Percentiles rank a stretch among this genome's conserved stretches.
Conservation (phyloP, 1,140 invertebrate species). For the Drosophila subpulchrella region DNA sequence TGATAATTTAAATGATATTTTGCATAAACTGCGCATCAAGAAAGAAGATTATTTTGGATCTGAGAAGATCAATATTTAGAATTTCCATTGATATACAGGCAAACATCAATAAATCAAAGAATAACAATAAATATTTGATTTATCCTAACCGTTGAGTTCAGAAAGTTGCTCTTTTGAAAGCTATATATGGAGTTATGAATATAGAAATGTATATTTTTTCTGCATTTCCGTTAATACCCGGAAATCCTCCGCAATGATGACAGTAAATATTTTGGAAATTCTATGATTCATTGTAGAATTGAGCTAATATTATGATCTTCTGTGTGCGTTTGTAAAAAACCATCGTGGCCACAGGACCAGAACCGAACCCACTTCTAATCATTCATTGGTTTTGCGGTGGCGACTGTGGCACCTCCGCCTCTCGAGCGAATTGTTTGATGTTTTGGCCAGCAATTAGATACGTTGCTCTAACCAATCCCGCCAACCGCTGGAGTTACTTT, state of each 20-base stretch:
- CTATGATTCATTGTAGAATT: neutral
- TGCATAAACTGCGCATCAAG: conserved; percentile 13
- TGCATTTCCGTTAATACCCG: neutral
- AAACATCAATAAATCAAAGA: neutral
- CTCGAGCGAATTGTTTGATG: conserved; percentile 15
- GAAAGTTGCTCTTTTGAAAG: neutral
- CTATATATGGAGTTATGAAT: too few relatives aligned
- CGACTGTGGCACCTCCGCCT: conserved; percentile 27
- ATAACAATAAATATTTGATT: neutral
- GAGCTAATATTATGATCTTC: neutral
- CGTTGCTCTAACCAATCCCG: conserved; percentile 44
- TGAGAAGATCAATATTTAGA: conserved; percentile 1
- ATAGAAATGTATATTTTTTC: neutral
- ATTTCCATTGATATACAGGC: neutral
- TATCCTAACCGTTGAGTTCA: neutral
- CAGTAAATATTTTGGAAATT: neutral
- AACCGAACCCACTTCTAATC: conserved; percentile 13
- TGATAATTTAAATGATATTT: conserved; percentile 3
- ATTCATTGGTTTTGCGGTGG: conserved; percentile 10
- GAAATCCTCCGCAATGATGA: neutral
- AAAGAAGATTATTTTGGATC: neutral
- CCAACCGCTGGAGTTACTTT: conserved; percentile 53
- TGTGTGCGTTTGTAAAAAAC: conserved; percentile 2
- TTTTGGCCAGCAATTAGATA: conserved; percentile 56
- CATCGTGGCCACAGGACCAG: neutral